A percentile compares a stretch with the other conserved stretches of the same genome.
phyloP scores from a whole-genome alignment of 2,888 invertebrate genomes.

The Mermis nigrescens region DNA sequence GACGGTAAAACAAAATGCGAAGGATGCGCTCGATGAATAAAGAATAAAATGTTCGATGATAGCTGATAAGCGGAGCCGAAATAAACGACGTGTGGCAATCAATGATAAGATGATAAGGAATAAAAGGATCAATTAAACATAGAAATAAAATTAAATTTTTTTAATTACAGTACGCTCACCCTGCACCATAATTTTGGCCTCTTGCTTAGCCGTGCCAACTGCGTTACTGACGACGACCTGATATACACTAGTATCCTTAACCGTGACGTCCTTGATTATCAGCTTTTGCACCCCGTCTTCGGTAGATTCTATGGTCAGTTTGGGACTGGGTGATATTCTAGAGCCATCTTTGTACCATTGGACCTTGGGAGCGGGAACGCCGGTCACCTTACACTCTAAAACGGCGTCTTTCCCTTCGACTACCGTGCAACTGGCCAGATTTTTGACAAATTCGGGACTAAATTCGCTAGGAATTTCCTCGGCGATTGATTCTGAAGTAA shows the following conservation, averaged over 20 bases:
- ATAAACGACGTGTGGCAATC: too few relatives aligned
- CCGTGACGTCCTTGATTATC: conserved; percentile 10
- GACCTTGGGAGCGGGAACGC: conserved; percentile 17
- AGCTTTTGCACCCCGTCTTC: conserved; percentile 7
- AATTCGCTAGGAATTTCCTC: conserved; percentile 3
- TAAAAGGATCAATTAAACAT: too few relatives aligned
- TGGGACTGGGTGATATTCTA: not conserved
- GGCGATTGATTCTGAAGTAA: not conserved
- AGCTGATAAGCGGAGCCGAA: too few relatives aligned
- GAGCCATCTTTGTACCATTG: conserved; percentile 14
- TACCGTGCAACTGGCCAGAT: conserved; percentile 14
- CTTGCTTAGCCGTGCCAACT: conserved; percentile 15
- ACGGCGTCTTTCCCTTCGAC: conserved; percentile 16
- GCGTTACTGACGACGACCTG: conserved; percentile 19
- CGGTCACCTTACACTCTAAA: conserved; percentile 18
- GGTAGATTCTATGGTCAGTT: conserved; percentile 7
- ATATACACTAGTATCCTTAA: conserved; percentile 19
- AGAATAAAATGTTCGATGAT: too few relatives aligned
- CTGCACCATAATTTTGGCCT: not conserved
- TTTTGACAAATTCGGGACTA: conserved; percentile 16
- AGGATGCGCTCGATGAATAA: too few relatives aligned
- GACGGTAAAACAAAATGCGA: too few relatives aligned
- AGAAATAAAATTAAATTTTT: too few relatives aligned
- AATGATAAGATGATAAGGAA: too few relatives aligned
- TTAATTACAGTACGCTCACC: too few relatives aligned